Base-by-base conservation (phyloP, 2,797 vertebrate species). In the Ctenopoma kingsleyae region DNA sequence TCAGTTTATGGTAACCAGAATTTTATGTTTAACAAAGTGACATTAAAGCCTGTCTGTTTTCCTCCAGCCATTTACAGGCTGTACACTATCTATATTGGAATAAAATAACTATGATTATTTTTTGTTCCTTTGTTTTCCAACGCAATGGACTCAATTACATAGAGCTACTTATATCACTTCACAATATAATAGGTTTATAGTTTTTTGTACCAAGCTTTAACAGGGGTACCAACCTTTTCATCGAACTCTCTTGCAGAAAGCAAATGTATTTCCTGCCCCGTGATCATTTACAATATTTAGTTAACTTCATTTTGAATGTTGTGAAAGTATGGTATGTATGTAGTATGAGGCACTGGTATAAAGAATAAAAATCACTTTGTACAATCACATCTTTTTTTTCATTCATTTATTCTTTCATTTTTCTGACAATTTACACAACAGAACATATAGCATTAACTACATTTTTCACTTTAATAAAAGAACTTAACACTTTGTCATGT, bases 341-440 rank as follows among this genome's bases (percentile, higher is more conserved):
- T 30, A 30, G 27, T 30, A 60, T 25, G n/a, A 41, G 1, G 5
- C 30, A 49, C 23, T n/a, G 35, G 12, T 19, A 36, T 2, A 27
- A 56, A 40, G 30, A 73, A 65, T 9, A 67, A 1, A 63, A 82
- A 60, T 30, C 16, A 54, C 3, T 0, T 11, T 51, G 65, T 3
- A 68, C 11, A 36, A 19, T 68, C 19, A 36, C 25, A n/a, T 67
- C 9, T 74, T 78, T 10, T 10, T 36, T 12, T 32, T 32, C 8
- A 32, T 32, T 32, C 30, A 8, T 32, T 32, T 9, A 8, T 32
- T 70, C 32, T 73, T 6, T 78, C 49, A 80, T 88, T 92, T 92
- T 89, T 88, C 90, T 79, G 53, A 85, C 76, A 58, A 52, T 72
- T 77, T 81, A 82, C 64, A 91, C 83, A 89, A 83, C 54, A 80